These are phyloP conservation scores for Amphilophus citrinellus DNA, from an alignment of 2,113 vertebrate species.

Conservation along the genomic window DNA sequence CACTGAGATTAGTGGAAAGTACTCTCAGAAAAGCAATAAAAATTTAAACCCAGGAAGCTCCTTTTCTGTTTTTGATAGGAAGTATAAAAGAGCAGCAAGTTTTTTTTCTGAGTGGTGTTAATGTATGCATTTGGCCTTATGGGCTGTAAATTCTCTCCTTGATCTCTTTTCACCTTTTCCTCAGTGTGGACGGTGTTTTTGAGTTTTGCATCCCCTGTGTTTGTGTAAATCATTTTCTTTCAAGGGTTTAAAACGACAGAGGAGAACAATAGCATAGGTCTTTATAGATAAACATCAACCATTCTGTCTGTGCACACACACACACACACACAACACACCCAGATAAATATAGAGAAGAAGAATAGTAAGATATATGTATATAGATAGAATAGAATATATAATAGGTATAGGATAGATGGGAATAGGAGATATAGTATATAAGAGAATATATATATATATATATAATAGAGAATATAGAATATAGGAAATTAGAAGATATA, in stretches of 20 bases:
- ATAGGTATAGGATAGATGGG: too few relatives aligned
- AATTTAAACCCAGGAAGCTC: not conserved
- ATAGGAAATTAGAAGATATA: too few relatives aligned
- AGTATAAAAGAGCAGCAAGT: not conserved
- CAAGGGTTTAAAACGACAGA: not conserved
- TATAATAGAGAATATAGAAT: too few relatives aligned
- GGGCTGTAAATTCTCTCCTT: constrained; percentile 1
- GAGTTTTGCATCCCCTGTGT: not conserved
- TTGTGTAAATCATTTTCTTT: constrained; percentile 1
- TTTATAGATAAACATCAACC: too few relatives aligned
- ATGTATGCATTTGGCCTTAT: constrained; percentile 5
- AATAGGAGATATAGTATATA: too few relatives aligned
- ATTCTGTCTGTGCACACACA: not conserved
- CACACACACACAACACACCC: too few relatives aligned
- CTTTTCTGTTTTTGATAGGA: not conserved
- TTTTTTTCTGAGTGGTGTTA: not conserved
- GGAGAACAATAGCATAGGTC: too few relatives aligned
- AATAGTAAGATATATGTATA: too few relatives aligned
- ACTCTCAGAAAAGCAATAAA: not conserved
- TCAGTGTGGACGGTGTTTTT: not conserved
- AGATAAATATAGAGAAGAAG: too few relatives aligned
- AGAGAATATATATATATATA: too few relatives aligned
- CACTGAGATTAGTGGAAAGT: not conserved
- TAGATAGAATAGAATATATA: too few relatives aligned
- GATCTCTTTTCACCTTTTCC: not conserved